Evolutionary conservation across 2,888 invertebrate species (phyloP).

Genomic region (Diarsia dahlii): DNA sequence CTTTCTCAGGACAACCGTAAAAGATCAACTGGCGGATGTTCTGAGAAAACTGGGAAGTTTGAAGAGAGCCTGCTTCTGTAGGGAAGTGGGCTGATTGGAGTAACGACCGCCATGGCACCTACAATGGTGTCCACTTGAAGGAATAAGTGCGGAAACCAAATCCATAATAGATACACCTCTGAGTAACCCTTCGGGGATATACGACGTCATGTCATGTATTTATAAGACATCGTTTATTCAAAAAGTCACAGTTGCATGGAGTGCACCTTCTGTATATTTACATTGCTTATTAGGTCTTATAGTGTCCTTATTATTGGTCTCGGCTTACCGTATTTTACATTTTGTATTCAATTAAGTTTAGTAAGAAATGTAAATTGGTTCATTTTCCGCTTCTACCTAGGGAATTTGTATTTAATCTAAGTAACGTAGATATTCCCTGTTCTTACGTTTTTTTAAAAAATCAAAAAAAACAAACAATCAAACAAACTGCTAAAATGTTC

Average conservation of each 20-base stretch:
- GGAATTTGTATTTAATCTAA: background rate
- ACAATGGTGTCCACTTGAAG: too few relatives aligned
- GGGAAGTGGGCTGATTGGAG: too few relatives aligned
- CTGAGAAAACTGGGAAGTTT: too few relatives aligned
- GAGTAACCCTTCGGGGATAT: background rate
- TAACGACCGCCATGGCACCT: too few relatives aligned
- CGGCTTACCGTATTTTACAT: constrained; percentile 6
- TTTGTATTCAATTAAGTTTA: constrained; percentile 34
- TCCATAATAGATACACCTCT: too few relatives aligned
- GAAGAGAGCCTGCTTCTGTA: too few relatives aligned
- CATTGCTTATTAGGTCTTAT: constrained; percentile 19
- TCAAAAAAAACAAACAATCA: too few relatives aligned
- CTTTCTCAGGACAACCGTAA: too few relatives aligned
- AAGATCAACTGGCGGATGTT: too few relatives aligned
- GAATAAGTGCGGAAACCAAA: too few relatives aligned
- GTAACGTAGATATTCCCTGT: background rate
- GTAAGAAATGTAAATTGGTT: background rate
- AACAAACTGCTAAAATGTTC: too few relatives aligned
- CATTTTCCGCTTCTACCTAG: background rate
- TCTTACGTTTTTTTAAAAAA: too few relatives aligned
- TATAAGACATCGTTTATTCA: background rate
- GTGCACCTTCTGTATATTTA: constrained; percentile 29
- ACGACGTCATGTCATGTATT: background rate
- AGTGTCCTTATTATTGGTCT: constrained; percentile 42
- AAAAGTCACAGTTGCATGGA: background rate